Base-by-base conservation (phyloP, 2,797 vertebrate genomes). In the Salarias fasciatus region DNA sequence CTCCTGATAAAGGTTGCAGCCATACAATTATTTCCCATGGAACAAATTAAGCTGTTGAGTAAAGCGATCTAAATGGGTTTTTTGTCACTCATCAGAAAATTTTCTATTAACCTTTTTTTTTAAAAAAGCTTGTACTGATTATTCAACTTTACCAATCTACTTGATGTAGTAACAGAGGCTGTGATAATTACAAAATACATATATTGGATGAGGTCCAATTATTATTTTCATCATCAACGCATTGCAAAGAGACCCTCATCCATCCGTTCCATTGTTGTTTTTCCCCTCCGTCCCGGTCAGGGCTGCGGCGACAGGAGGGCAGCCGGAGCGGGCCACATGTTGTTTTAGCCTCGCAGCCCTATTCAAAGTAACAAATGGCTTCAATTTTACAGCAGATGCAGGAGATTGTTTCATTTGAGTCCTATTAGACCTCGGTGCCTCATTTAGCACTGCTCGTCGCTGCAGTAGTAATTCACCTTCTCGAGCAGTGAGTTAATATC, bases 281-380 rank as follows among this genome's bases (percentile, higher is more conserved):
- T 11, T 35, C 43, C 13, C 37, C 40, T 54, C 45, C 50, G 63
- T 75, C 47, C 56, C 59, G 63, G 65, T 50, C 72, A 50, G 52
- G 2, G 36, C 9, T 62, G 54, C 35, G 33, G 51, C 63, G 18
- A 43, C 55, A 58, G 41, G 43, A 64, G 43, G 13, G 63, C 72
- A n/a, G n/a, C n/a, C n/a, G n/a, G n/a, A n/a, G n/a, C n/a, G n/a
- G n/a, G n/a, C 63, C 76, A 73, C 71, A 72, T 85, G 76, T 79
- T 83, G 71, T 50, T 77, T 77, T 28, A 80, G 63, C 57, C 75
- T 55, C 12, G 14, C 61, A 66, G 79, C 69, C 29, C 55, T 66
- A 71, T 77, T 81, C 58, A 75, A 63, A 81, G 81, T 74, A 78
- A 84, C 75, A 85, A 82, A 86, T 82, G 75, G 50, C 71, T 53